Base-by-base conservation (phyloP, 2,888 invertebrate species). In the Siphlonurus alternatus region DNA sequence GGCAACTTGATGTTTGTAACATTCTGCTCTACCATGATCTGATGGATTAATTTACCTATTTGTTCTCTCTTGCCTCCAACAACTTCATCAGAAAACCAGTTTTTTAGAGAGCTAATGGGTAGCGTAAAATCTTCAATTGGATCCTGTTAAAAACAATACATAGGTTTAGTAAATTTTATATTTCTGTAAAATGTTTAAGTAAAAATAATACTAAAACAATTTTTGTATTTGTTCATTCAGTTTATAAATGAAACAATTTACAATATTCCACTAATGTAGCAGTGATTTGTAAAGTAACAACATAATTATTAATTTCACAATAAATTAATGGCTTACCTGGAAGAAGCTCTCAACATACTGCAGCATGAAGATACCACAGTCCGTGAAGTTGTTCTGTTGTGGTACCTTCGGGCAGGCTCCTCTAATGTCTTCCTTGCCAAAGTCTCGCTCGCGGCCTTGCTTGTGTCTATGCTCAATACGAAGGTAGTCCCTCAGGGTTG, bases 271-370 rank as follows among this genome's bases (percentile, higher is more conserved):
- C n/a, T n/a, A n/a, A n/a, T n/a, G n/a, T n/a, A n/a, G n/a, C n/a
- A n/a, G n/a, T n/a, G n/a, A n/a, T n/a, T n/a, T n/a, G n/a, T n/a
- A n/a, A n/a, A n/a, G n/a, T n/a, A n/a, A n/a, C n/a, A n/a, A n/a
- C n/a, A n/a, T n/a, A n/a, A n/a, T n/a, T n/a, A n/a, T n/a, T n/a
- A n/a, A n/a, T n/a, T n/a, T n/a, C n/a, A n/a, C n/a, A n/a, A n/a
- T n/a, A n/a, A n/a, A n/a, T n/a, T n/a, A n/a, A n/a, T n/a, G n/a
- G n/a, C n/a, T 73, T 75, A 89, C 91, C 81, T 86, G 83, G 76
- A 96, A 95, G 78, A 99, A 97, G 66, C 89, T 89, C 77, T 99
- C 97, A 2, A 93, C 94, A 79, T 96, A 99, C 75, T 98, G 95
- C 64, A 99, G 78, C 66, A 98, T 80, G 76, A 90, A 99, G 18